Conservation (phyloP, 2,888 invertebrate genomes). For the Epistrophe eligans region DNA sequence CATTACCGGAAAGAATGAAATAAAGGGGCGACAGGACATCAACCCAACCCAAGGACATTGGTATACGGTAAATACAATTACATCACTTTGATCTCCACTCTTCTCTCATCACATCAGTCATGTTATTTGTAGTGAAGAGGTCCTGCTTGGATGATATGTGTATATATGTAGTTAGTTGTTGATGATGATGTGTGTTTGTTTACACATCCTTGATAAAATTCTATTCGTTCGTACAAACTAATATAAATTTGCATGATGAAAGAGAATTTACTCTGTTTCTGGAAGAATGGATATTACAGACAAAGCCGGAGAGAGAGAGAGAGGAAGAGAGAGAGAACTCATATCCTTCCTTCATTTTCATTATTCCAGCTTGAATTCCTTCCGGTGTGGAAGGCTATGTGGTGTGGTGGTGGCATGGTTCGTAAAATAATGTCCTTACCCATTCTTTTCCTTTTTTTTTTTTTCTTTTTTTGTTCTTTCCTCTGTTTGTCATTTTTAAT, state of each 20-base stretch:
- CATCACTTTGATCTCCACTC: slow-evolving; percentile 55
- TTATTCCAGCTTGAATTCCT: slow-evolving; percentile 29
- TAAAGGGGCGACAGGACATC: slow-evolving; percentile 33
- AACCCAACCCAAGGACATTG: slow-evolving; percentile 43
- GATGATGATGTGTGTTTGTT: slow-evolving; percentile 58
- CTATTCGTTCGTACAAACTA: slow-evolving; percentile 52
- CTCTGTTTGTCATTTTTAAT: slow-evolving; percentile 66
- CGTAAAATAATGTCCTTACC: slow-evolving; percentile 16
- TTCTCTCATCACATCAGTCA: slow-evolving; percentile 14
- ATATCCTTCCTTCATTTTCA: slow-evolving; percentile 52
- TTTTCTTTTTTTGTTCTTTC: slow-evolving; percentile 6
- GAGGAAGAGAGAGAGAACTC: background rate
- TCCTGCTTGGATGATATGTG: background rate
- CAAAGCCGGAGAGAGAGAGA: background rate
- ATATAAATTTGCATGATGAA: slow-evolving; percentile 66
- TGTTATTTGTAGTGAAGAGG: slow-evolving; percentile 1
- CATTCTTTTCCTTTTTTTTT: slow-evolving; percentile 3
- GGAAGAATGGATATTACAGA: background rate
- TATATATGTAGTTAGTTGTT: background rate
- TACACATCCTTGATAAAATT: slow-evolving; percentile 66
- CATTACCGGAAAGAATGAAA: slow-evolving; percentile 41
- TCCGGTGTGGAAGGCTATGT: background rate
- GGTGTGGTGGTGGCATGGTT: slow-evolving; percentile 9
- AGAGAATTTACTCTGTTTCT: slow-evolving; percentile 51
- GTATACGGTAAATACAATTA: slow-evolving; percentile 43